Evolutionary conservation across 2,888 invertebrate genomes (phyloP).

Genomic region (Heliconius hortense): DNA sequence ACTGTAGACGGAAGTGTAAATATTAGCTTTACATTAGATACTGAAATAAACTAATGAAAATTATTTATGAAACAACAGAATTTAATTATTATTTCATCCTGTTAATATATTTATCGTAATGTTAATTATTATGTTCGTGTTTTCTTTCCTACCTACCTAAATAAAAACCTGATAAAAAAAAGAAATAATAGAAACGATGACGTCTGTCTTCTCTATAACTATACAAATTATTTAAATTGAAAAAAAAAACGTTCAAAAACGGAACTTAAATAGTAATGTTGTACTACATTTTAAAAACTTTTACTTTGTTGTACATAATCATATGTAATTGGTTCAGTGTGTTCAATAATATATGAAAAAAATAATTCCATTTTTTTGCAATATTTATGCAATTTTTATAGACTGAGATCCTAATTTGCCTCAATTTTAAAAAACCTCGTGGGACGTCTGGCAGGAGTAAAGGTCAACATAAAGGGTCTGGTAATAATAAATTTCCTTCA

Average conservation of each 20-base stretch:
- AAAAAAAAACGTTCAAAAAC: not conserved
- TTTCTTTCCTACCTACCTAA: constrained; percentile 20
- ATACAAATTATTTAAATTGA: not conserved
- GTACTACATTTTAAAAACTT: no score
- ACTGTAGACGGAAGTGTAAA: constrained; percentile 39
- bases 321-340: no score
- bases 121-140: constrained; percentile 22
- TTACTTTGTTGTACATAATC: no score
- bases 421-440: no score
- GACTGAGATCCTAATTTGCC: no score
- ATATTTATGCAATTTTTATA: no score
- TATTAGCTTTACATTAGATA: constrained; percentile 28
- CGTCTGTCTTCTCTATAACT: not conserved
- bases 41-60: constrained; percentile 23
- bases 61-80: constrained; percentile 24
- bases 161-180: not conserved
- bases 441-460: no score
- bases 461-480: no score
- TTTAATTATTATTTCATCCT: constrained; percentile 24
- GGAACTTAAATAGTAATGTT: no score
- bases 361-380: no score
- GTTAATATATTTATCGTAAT: constrained; percentile 25
- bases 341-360: no score
- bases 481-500: no score
- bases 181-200: not conserved